A percentile compares a stretch with the other conserved stretches of the same genome.
Conservation (phyloP, 2,113 vertebrate genomes). For the Odocoileus virginianus region DNA sequence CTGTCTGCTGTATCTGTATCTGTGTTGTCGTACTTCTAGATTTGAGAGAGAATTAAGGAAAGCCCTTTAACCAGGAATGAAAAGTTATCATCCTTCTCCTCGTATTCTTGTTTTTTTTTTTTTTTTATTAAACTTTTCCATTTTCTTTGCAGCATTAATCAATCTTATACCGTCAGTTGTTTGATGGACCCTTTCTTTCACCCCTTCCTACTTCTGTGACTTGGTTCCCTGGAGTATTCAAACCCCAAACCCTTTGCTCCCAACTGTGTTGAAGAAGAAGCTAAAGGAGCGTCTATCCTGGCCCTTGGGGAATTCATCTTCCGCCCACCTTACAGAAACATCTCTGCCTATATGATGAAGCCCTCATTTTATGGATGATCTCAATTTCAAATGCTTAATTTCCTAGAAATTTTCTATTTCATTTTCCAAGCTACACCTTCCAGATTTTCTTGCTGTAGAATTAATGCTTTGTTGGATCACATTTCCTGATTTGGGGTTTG, state of each 20-base stretch:
- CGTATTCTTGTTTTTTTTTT: background rate
- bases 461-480: constrained; percentile 21
- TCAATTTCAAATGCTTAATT: background rate
- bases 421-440: constrained; percentile 2
- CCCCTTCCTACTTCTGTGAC: background rate
- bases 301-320: background rate
- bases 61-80: background rate
- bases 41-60: constrained; percentile 38
- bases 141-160: background rate
- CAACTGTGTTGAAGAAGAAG: background rate
- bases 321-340: background rate
- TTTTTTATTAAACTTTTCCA: background rate
- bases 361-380: background rate
- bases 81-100: background rate
- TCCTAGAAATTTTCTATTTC: constrained; percentile 20
- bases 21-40: background rate
- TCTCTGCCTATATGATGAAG: background rate
- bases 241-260: background rate
- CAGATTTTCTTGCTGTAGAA: constrained; percentile 40
- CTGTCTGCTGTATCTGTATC: background rate
- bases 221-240: constrained; percentile 27
- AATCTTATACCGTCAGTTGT: background rate
- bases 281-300: background rate
- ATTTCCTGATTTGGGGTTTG: background rate
- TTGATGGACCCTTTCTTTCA: background rate